phyloP scores from a whole-genome alignment of 2,888 invertebrate species.

The Torymus tubicola region DNA sequence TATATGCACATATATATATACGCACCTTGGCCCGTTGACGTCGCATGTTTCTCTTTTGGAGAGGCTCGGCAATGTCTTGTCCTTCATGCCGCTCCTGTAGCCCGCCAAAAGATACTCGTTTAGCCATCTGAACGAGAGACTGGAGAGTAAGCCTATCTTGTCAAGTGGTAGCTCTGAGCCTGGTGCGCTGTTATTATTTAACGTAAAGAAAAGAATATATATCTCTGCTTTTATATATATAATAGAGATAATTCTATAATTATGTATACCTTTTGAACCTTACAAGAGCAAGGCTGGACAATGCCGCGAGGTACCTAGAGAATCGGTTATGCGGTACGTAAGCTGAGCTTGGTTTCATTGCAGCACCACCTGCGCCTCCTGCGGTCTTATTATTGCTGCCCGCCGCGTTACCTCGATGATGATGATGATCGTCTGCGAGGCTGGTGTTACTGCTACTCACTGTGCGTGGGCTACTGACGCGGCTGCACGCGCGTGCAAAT shows the following conservation, averaged over 20 bases:
- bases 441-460: too few relatives aligned
- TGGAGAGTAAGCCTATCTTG: slow-evolving; percentile 77
- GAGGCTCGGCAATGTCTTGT: slow-evolving; percentile 73
- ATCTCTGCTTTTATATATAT: not conserved
- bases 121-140: slow-evolving; percentile 78
- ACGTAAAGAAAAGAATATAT: not conserved
- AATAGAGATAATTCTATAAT: too few relatives aligned
- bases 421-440: too few relatives aligned
- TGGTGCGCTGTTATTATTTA: slow-evolving; percentile 61
- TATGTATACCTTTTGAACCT: slow-evolving; percentile 64
- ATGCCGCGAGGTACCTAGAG: slow-evolving; percentile 68
- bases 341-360: slow-evolving; percentile 62
- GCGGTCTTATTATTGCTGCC: too few relatives aligned
- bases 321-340: slow-evolving; percentile 70
- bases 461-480: too few relatives aligned
- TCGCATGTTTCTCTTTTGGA: slow-evolving; percentile 76
- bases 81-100: slow-evolving; percentile 74
- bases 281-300: slow-evolving; percentile 68
- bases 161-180: slow-evolving; percentile 71
- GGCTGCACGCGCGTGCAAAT: too few relatives aligned
- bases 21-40: slow-evolving; percentile 76
- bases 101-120: slow-evolving; percentile 77
- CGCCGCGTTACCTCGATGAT: too few relatives aligned
- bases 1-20: too few relatives aligned
- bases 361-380: not conserved